These are phyloP conservation scores for Zaprionus lachaisei DNA, from an alignment of 1,140 invertebrate genomes.

Conservation along the genomic window DNA sequence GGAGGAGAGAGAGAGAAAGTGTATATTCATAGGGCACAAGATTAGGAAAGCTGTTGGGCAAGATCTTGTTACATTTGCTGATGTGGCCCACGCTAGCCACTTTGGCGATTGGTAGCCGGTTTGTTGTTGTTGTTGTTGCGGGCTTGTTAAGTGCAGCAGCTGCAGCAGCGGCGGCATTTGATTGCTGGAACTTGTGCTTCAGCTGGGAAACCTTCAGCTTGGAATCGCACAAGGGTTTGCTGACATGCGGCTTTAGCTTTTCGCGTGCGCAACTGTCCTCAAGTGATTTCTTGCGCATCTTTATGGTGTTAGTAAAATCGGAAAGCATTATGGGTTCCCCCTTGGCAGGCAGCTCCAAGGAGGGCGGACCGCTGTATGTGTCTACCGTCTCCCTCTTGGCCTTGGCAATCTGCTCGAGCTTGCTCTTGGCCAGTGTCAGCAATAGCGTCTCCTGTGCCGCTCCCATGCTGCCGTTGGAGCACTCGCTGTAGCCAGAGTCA, in stretches of 20 bases:
- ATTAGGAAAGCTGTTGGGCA: background rate
- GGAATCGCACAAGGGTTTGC: constrained; percentile 61
- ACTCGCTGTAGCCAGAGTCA: constrained; percentile 87
- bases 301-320: constrained; percentile 83
- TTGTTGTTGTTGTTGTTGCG: constrained; percentile 5
- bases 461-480: constrained; percentile 84
- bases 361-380: constrained; percentile 6
- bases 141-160: constrained; percentile 46
- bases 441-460: constrained; percentile 60
- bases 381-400: constrained; percentile 22
- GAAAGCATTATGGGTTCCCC: constrained; percentile 80
- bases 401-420: constrained; percentile 79
- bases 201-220: constrained; percentile 80
- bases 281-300: constrained; percentile 83
- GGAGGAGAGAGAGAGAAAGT: constrained; percentile 9
- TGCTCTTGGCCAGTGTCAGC: constrained; percentile 72
- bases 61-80: constrained; percentile 55
- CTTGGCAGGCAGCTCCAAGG: constrained; percentile 55
- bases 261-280: constrained; percentile 76
- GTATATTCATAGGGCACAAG: background rate
- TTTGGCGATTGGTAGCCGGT: constrained; percentile 51
- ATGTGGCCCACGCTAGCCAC: constrained; percentile 64
- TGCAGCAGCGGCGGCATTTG: constrained; percentile 39
- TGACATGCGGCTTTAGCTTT: constrained; percentile 58
- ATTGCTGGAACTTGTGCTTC: constrained; percentile 70